Base-by-base conservation (phyloP, 1,140 invertebrate species). In the Halesus radiatus region DNA sequence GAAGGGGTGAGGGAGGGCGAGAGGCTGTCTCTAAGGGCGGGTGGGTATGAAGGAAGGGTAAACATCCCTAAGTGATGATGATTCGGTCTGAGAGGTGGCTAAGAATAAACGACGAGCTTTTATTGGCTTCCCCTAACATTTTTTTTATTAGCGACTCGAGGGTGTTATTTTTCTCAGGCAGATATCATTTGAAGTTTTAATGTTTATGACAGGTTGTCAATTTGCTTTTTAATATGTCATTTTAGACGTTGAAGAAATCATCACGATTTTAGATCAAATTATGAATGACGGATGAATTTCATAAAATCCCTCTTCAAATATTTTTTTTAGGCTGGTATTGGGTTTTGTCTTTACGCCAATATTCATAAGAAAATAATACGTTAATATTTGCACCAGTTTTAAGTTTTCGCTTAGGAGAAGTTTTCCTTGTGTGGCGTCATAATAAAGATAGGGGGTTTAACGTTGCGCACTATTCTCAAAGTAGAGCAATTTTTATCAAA, bases 41-140 rank as follows among this genome's bases (percentile, higher is more conserved):
- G 56, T n/a, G 53, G 13, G 13, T 23, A 18, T 37, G 23, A 15
- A 22, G 64, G 76, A 26, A 20, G 64, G 76, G 62, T 70, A 58
- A 73, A 79, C 66, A 72, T 26, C 45, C 64, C 26, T 73, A 72
- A 72, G 77, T 79, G 77, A 79, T 79, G 77, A 20, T 79, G 77
- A 79, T 79, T 72, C 66, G 53, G 23, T 70, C 77, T 23, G 66
- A 79, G 64, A 79, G 77, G 77, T 79, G 66, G 72, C 29, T 58
- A 56, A 75, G 72, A 75, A 75, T 75, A 32, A 32, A 20, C 54
- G 72, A 75, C 52, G n/a, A 56, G 26, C 54, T 75, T 56, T 58
- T 75, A 75, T 75, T 75, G 72, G 72, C 72, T 23, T 75, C 72
- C 68, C 50, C 26, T 72, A 52, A 53, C 16, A 53, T 13, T 22